Evolutionary conservation across 2,797 vertebrate species (phyloP), one percentile per base, ranked within the genome.

Genomic region (Bryconaethiops microstoma): DNA sequence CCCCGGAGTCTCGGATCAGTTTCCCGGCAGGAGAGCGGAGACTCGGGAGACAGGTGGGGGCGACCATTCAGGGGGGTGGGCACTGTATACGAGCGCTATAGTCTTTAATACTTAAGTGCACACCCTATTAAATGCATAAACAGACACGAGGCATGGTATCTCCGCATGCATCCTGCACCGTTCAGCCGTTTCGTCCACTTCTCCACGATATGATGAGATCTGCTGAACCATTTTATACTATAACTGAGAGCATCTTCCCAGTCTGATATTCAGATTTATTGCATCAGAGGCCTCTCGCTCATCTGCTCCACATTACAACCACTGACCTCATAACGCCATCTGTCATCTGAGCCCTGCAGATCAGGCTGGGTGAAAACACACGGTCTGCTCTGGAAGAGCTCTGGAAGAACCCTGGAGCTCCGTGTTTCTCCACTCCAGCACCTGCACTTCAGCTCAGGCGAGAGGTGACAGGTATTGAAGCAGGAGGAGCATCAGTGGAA

Each of bases 21-120:
- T 7, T 50, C 80, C 17, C 81, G 80, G 39, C 87, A 85, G 45
- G 77, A 87, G 50, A 87, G 85, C 85, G 84, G 55, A 54, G 88
- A 89, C 73, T 81, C 87, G 1, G 42, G 8, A 2, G 45, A 42
- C 25, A 74, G 25, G 70, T 73, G 70, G 10, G 52, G 8, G 12
- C 25, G 2, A 4, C 9, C 8, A 70, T 17, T n/a, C 42, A 42
- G 21, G 7, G n/a, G 5, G 16, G 7, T 57, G 55, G 17, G 7
- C 55, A 8, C n/a, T 17, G 1, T 4, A 62, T 21, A 54, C 21
- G 50, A 68, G 21, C 10, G 29, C 7, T 12, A 13, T 16, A 29
- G 25, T 12, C 74, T 14, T n/a, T 65, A 50, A 71, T 39, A 52
- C 12, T 12, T 35, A n/a, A 35, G 21, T 5, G 40, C 48, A 52